Conservation (phyloP, 1,140 invertebrate genomes). For the Lanistes nyassanus region DNA sequence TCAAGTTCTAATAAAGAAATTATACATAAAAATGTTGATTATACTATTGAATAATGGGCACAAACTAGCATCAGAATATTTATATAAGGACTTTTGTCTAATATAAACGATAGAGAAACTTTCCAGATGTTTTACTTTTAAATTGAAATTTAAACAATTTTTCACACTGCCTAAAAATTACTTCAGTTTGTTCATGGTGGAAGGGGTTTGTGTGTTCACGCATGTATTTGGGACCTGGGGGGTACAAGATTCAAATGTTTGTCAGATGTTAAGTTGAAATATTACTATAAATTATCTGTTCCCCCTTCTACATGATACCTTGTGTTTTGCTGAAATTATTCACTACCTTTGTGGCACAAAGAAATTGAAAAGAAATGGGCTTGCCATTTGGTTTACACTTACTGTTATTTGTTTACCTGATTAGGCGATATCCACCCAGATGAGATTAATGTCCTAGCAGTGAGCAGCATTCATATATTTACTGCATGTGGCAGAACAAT, state of each 20-base stretch:
- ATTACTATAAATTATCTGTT: not conserved
- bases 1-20: not conserved
- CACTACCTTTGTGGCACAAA: no score
- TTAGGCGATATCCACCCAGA: conserved; percentile 74
- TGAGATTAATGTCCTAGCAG: conserved; percentile 84
- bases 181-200: not conserved
- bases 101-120: not conserved
- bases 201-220: no score
- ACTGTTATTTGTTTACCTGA: no score
- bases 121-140: not conserved
- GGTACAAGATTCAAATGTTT: not conserved
- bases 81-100: no score
- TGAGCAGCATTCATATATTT: conserved; percentile 84
- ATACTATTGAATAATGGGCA: not conserved
- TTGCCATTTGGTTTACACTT: no score
- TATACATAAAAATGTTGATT: not conserved
- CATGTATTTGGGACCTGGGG: not conserved
- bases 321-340: no score
- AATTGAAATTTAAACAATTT: not conserved
- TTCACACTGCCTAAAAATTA: not conserved
- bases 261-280: not conserved
- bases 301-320: not conserved
- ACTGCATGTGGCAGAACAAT: conserved; percentile 81
- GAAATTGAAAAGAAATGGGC: no score
- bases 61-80: not conserved